These are phyloP conservation scores for Catostylus mosaicus DNA, from an alignment of 30 jellyfish, hydroid and myxozoan genomes.

Conservation along the genomic window DNA sequence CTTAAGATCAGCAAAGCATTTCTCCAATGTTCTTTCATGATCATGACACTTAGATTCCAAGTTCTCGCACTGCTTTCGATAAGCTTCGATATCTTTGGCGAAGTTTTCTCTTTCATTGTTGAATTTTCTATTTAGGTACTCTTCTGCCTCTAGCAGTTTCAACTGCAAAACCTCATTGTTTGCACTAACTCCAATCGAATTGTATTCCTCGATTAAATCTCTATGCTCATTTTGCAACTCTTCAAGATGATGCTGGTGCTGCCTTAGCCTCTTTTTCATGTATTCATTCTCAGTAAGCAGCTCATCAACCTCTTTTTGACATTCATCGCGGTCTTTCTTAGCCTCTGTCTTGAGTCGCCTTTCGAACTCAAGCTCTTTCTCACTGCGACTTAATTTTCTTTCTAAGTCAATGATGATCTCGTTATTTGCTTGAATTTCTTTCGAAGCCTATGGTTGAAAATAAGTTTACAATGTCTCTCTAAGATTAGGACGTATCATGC, in stretches of 20 bases:
- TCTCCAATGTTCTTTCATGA: not conserved
- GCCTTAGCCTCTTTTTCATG: not conserved
- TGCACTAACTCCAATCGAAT: not conserved
- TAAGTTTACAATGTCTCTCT: too few relatives aligned
- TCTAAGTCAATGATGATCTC: not conserved
- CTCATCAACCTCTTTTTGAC: constrained; percentile 7
- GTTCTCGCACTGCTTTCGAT: not conserved
- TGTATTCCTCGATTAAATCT: constrained; percentile 5
- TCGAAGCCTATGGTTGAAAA: too few relatives aligned
- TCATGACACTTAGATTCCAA: not conserved
- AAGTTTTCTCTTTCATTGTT: not conserved
- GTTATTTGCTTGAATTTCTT: too few relatives aligned
- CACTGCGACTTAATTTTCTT: not conserved
- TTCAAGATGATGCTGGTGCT: not conserved
- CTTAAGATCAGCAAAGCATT: not conserved
- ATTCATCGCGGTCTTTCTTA: not conserved
- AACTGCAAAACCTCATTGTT: constrained; percentile 1
- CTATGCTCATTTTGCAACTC: constrained; percentile 1
- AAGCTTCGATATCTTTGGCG: not conserved
- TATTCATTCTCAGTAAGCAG: constrained; percentile 1
- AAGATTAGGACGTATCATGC: too few relatives aligned
- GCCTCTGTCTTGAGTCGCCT: constrained; percentile 5
- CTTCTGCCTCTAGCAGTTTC: constrained; percentile 2
- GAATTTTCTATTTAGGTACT: not conserved
- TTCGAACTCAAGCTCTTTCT: constrained; percentile 12